These are phyloP conservation scores for Eulemur mongoz DNA, from an alignment of 2,797 vertebrate species.

Conservation along the genomic window DNA sequence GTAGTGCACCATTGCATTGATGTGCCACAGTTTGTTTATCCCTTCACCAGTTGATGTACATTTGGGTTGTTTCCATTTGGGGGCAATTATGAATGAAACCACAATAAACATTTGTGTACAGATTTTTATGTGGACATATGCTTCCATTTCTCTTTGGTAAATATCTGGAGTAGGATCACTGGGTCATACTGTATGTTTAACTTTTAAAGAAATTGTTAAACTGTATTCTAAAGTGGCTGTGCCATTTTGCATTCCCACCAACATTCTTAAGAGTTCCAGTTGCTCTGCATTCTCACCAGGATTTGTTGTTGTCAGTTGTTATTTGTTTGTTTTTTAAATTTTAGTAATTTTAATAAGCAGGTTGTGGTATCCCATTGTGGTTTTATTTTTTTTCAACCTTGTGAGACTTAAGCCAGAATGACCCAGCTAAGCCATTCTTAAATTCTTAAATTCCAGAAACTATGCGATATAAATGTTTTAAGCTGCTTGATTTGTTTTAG, in stretches of 20 bases:
- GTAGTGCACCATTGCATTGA: neutral
- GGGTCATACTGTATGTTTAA: neutral
- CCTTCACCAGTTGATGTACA: neutral
- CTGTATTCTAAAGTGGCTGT: neutral
- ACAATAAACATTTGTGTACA: neutral
- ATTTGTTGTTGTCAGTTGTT: neutral
- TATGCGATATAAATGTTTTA: neutral
- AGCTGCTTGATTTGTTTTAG: neutral
- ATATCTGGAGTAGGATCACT: neutral
- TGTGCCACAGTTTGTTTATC: neutral
- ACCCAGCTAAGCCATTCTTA: neutral
- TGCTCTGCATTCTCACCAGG: neutral
- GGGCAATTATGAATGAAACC: neutral
- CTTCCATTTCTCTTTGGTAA: neutral
- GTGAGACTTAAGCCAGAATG: neutral
- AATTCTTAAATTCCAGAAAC: neutral
- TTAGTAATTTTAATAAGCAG: neutral
- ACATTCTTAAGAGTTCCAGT: neutral
- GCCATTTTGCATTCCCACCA: neutral
- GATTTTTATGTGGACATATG: neutral
- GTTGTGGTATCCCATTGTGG: neutral
- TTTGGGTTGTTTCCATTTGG: neutral
- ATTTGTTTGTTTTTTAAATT: neutral
- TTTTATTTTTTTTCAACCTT: neutral
- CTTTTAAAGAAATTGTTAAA: neutral